Conservation (phyloP, 2,113 vertebrate genomes). For the Oxygymnocypris stewartii region DNA sequence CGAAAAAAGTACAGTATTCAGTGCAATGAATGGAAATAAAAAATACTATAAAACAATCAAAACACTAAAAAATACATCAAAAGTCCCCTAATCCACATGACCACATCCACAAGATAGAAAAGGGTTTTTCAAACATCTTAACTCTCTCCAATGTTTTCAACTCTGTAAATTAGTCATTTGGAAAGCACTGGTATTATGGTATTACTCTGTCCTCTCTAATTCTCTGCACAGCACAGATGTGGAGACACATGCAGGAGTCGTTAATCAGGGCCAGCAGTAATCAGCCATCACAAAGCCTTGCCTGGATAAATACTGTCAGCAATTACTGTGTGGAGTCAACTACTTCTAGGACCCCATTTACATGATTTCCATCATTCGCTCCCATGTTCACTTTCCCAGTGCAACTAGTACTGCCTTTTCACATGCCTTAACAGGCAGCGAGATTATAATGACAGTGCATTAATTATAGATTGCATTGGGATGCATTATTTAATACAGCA, state of each 20-base stretch:
- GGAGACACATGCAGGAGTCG: slow-evolving; percentile 62
- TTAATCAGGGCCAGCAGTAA: slow-evolving; percentile 69
- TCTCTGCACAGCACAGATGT: slow-evolving; percentile 65
- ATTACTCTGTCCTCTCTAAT: slow-evolving; percentile 72
- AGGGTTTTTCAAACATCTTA: not conserved
- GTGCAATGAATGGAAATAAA: not conserved
- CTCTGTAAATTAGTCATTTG: slow-evolving; percentile 65
- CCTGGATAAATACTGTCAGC: slow-evolving; percentile 67
- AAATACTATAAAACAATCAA: not conserved
- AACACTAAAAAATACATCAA: not conserved
- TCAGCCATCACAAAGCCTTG: slow-evolving; percentile 65
- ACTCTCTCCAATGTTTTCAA: slow-evolving; percentile 58
- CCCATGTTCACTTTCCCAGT: slow-evolving; percentile 6
- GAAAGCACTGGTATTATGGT: slow-evolving; percentile 72
- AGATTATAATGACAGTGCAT: slow-evolving; percentile 56
- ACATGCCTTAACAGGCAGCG: slow-evolving; percentile 4
- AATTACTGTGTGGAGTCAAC: slow-evolving; percentile 58
- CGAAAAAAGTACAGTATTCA: not conserved
- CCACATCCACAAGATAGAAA: not conserved
- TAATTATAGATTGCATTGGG: slow-evolving; percentile 72
- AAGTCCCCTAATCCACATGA: not conserved
- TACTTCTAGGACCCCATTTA: slow-evolving; percentile 36
- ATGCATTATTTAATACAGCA: slow-evolving; percentile 73
- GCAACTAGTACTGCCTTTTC: not conserved
- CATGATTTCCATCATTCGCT: slow-evolving; percentile 18